Percentiles rank a stretch among this genome's conserved stretches.
Evolutionary conservation across 2,888 invertebrate genomes (phyloP).

Genomic region (Metalampra italica): DNA sequence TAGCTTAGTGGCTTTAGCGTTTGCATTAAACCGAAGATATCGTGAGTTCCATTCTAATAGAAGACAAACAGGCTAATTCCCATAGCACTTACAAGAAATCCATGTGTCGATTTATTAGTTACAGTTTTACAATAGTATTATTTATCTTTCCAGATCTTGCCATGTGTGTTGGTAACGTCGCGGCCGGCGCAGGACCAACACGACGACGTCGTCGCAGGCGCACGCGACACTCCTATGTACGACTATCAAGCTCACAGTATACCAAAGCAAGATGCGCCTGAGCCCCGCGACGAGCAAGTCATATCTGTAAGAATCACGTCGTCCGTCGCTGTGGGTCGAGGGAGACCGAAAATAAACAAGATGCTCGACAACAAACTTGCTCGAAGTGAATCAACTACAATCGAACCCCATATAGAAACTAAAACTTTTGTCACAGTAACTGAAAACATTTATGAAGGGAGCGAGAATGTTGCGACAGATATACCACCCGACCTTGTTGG

Average conservation of each 20-base stretch:
- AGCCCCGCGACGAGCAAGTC: slow-evolving; percentile 57
- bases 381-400: slow-evolving; percentile 12
- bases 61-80: too few species aligned
- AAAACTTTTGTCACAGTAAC: slow-evolving; percentile 17
- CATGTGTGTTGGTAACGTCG: slow-evolving; percentile 42
- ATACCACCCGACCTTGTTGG: slow-evolving; percentile 61
- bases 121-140: background rate
- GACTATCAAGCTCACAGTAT: slow-evolving; percentile 30
- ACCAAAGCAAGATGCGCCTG: slow-evolving; percentile 33
- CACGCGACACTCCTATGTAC: slow-evolving; percentile 23
- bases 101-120: too few species aligned
- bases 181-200: slow-evolving; percentile 36
- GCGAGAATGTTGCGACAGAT: slow-evolving; percentile 27
- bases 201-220: slow-evolving; percentile 24
- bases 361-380: slow-evolving; percentile 15
- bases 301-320: slow-evolving; percentile 80
- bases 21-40: too few species aligned
- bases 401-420: slow-evolving; percentile 17
- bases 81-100: too few species aligned
- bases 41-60: too few species aligned
- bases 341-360: slow-evolving; percentile 37
- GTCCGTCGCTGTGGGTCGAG: slow-evolving; percentile 77
- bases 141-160: slow-evolving; percentile 53
- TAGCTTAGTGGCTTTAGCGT: too few species aligned
- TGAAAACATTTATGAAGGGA: slow-evolving; percentile 40